Evolutionary conservation across 2,113 vertebrate genomes (phyloP).

Genomic region (Pandion haliaetus): DNA sequence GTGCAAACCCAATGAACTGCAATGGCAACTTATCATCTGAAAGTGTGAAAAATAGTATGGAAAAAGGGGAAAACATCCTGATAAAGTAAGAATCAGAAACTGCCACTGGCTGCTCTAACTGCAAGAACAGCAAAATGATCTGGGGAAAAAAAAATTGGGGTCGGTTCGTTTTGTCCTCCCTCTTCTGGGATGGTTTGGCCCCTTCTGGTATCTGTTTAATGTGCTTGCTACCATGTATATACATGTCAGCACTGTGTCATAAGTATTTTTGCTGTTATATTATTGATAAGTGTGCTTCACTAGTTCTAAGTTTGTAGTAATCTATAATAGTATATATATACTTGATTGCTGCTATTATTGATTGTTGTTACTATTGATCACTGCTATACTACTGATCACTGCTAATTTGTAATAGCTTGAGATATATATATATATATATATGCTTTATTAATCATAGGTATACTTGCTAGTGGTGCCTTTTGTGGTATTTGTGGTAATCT

Average conservation of each 20-base stretch:
- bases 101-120: background rate
- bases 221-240: background rate
- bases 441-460: background rate
- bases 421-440: background rate
- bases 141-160: background rate
- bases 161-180: accelerated
- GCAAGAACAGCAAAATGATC: background rate
- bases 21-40: background rate
- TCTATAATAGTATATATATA: background rate
- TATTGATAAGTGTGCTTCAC: background rate
- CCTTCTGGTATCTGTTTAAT: background rate
- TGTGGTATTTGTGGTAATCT: background rate
- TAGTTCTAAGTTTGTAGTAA: background rate
- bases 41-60: background rate
- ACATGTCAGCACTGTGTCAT: background rate
- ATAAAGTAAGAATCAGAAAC: background rate
- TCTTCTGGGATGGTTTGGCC: background rate
- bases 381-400: background rate
- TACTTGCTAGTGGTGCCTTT: background rate
- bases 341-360: background rate
- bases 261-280: background rate
- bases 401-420: background rate
- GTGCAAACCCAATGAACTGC: background rate
- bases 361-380: background rate
- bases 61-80: background rate